Evolutionary conservation across 2,113 vertebrate genomes (phyloP).

Genomic region (Struthio camelus): DNA sequence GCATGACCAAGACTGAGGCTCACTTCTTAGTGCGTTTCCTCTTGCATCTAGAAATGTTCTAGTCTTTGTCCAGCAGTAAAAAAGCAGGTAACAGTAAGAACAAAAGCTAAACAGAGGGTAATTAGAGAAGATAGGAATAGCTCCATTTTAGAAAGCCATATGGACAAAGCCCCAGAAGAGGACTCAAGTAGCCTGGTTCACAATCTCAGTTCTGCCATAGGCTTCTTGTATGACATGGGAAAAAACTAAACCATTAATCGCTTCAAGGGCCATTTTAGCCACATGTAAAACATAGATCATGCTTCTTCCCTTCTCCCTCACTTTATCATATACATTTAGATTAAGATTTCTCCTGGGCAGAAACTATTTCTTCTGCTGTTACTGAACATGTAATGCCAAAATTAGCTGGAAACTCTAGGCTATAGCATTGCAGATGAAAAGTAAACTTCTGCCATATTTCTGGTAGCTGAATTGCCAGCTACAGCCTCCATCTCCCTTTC

Average conservation of each 20-base stretch:
- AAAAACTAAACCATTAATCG: not conserved
- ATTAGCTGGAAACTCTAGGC: not conserved
- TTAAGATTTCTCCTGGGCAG: not conserved
- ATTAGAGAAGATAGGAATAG: not conserved
- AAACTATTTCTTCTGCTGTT: not conserved
- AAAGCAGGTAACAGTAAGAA: not conserved
- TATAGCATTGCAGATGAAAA: not conserved
- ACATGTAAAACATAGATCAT: not conserved
- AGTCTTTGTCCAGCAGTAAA: not conserved
- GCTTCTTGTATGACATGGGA: not conserved
- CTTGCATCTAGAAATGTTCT: not conserved
- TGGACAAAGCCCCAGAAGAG: not conserved
- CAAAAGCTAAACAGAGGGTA: fast-evolving
- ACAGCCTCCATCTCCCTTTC: not conserved
- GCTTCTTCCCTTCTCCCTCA: not conserved
- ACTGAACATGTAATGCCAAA: not conserved
- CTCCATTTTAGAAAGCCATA: not conserved
- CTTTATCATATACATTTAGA: not conserved
- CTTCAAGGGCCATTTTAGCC: not conserved
- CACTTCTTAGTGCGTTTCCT: not conserved
- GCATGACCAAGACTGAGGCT: fast-evolving
- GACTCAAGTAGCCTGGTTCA: not conserved
- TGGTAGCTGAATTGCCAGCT: not conserved
- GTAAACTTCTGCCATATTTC: not conserved
- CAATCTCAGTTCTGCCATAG: not conserved